These are phyloP conservation scores for Telmatherina bonti DNA, from an alignment of 2,797 vertebrate species.

Conservation along the genomic window DNA sequence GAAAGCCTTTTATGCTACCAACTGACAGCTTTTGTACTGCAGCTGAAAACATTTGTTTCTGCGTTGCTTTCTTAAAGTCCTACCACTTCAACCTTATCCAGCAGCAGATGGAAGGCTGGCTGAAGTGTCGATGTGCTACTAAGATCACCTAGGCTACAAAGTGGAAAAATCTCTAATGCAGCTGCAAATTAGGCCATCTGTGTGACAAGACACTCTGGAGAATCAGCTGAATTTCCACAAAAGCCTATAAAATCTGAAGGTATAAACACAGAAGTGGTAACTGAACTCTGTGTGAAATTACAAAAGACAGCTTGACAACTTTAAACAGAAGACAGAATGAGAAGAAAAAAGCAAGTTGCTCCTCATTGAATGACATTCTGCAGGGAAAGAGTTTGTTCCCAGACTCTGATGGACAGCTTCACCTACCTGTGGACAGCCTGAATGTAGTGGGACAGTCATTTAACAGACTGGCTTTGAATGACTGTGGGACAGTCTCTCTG, in stretches of 20 bases:
- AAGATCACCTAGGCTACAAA: not conserved
- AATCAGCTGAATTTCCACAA: not conserved
- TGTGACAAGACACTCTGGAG: not conserved
- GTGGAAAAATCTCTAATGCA: not conserved
- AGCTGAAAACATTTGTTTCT: not conserved
- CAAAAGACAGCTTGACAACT: too few relatives aligned
- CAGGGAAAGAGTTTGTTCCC: not conserved
- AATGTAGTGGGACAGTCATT: constrained; percentile 48
- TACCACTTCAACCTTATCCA: not conserved
- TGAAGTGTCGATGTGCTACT: not conserved
- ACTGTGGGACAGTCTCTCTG: constrained; percentile 80
- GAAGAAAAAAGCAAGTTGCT: not conserved
- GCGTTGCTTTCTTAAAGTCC: not conserved
- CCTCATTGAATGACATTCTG: not conserved
- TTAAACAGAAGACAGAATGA: not conserved
- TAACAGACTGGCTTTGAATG: constrained; percentile 57
- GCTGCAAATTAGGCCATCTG: not conserved
- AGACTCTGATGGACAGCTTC: not conserved
- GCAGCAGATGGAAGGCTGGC: not conserved
- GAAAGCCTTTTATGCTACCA: not conserved
- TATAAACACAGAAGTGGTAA: not conserved
- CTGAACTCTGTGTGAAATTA: too few relatives aligned
- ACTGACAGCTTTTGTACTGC: not conserved
- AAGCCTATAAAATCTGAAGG: not conserved
- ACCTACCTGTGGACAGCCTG: constrained; percentile 53